Conservation (phyloP, 2,113 vertebrate genomes). For the Erinaceus europaeus region DNA sequence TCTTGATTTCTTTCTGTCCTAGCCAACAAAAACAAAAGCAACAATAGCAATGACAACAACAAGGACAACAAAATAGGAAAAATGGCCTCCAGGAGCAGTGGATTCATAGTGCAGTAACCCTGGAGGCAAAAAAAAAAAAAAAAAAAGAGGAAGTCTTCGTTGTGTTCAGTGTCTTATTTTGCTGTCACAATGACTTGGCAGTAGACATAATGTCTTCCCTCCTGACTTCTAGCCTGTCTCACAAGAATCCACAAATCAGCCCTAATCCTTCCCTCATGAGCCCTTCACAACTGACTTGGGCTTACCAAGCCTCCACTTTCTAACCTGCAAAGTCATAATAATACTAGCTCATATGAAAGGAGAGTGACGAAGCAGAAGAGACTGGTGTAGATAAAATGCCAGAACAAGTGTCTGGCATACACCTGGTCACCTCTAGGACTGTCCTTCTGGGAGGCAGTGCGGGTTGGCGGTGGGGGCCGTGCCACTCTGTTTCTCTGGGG, state of each 20-base stretch:
- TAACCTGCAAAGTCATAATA: background rate
- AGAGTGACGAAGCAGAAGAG: background rate
- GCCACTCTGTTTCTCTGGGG: background rate
- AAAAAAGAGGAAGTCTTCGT: too few relatives aligned
- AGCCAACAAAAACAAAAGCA: too few relatives aligned
- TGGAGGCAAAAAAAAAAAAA: too few relatives aligned
- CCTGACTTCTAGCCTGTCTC: background rate
- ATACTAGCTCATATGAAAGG: background rate
- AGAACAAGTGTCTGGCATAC: background rate
- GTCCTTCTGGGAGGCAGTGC: background rate
- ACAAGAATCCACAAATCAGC: background rate
- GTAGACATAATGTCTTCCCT: too few relatives aligned
- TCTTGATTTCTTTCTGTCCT: too few relatives aligned
- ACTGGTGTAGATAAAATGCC: background rate
- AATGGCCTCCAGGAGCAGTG: too few relatives aligned
- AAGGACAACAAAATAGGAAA: too few relatives aligned
- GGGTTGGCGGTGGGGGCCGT: background rate
- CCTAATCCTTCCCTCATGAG: background rate
- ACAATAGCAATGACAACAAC: too few relatives aligned
- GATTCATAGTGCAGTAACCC: too few relatives aligned
- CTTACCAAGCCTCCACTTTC: background rate
- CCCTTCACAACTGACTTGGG: background rate
- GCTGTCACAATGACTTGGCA: too few relatives aligned
- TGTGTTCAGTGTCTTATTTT: too few relatives aligned
- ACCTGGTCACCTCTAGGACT: background rate